Base-by-base conservation (phyloP, 2,113 vertebrate genomes). In the Phoxinus phoxinus region DNA sequence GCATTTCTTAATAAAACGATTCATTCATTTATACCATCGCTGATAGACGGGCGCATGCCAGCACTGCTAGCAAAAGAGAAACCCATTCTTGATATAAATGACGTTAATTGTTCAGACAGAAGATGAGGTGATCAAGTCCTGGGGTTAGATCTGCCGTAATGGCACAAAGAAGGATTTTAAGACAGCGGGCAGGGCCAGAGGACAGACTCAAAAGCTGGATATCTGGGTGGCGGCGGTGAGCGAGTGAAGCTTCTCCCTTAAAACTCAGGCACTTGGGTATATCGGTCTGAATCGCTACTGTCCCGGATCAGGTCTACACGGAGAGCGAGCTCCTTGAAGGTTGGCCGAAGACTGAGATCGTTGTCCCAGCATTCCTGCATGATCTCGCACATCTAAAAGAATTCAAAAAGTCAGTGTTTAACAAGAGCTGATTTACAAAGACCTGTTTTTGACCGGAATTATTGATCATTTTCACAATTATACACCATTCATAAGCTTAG, bases 291-390 rank as follows among this genome's bases (percentile, higher is more conserved):
- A 17, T 95, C 94, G 91, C 94, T 92, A 90, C 83, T 92, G 84
- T 97, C 96, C 89, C 96, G 94, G 81, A 96, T 93, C 6, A 90
- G 88, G 93, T 99, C 97, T 92, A 99, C 96, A 37, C 90, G 95
- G 85, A 95, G 90, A 88, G 94, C 91, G 51, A 99, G 95, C 76
- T 96, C 94, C 88, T 93, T 96, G 88, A 99, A 99, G 41, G 94
- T 94, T 0, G 97, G 98, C 9, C 98, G 95, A 21, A 92, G 94
- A 30, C 65, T 90, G 6, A 95, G 94, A 2, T 94, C 94, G 51
- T 92, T 95, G 91, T 95, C 96, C 98, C 98, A 99, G 92, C 98
- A 99, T 83, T 98, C 96, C 58, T 91, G 93, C 98, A 99, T 99
- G 61, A 97, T 95, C 72, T 92, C 84, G 87, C 97, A 95, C 85